Evolutionary conservation across 2,888 invertebrate genomes (phyloP).

Genomic region (Seira ritae): DNA sequence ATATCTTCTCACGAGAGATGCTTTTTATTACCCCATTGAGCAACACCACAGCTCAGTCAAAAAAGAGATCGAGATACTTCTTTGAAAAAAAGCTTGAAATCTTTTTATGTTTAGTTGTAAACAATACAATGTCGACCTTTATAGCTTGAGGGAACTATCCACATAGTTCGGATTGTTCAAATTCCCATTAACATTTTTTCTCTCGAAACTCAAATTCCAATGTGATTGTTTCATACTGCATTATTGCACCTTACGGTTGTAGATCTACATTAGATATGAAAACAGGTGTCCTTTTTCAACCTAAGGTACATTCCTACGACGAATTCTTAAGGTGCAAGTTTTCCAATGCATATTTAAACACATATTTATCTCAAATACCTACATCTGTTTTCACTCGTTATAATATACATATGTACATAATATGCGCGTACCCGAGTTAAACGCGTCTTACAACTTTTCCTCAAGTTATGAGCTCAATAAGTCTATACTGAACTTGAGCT

Average conservation of each 20-base stretch:
- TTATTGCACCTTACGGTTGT: slow-evolving; percentile 54
- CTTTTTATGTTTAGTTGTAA: slow-evolving; percentile 3
- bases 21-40: neutral
- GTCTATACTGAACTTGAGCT: no score
- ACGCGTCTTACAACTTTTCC: no score
- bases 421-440: no score
- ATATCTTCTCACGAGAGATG: slow-evolving; percentile 30
- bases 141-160: slow-evolving; percentile 52
- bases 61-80: neutral
- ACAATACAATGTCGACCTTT: slow-evolving; percentile 34
- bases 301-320: neutral
- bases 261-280: neutral
- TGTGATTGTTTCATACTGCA: slow-evolving; percentile 39
- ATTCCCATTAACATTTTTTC: slow-evolving; percentile 53
- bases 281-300: neutral
- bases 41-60: neutral
- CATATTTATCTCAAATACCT: no score
- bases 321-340: neutral
- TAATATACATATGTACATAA: no score
- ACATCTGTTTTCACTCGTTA: no score
- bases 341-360: no score
- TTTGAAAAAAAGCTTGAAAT: neutral
- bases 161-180: slow-evolving; percentile 60
- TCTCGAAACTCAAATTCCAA: slow-evolving; percentile 41
- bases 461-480: no score